Percentiles rank a stretch among this genome's conserved stretches.
These are phyloP conservation scores for Cyanocitta stelleri DNA, from an alignment of 2,113 vertebrate species.

Conservation along the genomic window DNA sequence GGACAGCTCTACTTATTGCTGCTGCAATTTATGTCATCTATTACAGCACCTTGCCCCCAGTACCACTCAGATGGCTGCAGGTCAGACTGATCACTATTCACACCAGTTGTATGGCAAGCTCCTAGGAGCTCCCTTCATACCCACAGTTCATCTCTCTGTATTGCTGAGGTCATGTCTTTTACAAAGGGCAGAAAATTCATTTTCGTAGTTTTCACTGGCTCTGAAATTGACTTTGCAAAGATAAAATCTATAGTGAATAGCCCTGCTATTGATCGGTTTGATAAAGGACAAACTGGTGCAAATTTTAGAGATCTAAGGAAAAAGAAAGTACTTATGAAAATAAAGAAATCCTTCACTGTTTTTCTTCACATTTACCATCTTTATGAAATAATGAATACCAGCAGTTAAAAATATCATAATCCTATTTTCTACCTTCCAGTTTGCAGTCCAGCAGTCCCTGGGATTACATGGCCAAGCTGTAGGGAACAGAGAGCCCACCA, in stretches of 20 bases:
- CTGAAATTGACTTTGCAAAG: background rate
- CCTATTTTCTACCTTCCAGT: background rate
- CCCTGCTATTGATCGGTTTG: background rate
- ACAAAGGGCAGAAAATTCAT: background rate
- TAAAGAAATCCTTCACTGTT: background rate
- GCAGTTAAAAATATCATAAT: background rate
- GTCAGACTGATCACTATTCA: background rate
- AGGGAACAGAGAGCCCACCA: background rate
- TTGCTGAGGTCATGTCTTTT: background rate
- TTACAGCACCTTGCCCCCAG: background rate
- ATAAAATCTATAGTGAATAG: background rate
- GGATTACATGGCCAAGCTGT: accelerated
- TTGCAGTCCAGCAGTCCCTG: background rate
- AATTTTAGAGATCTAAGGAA: background rate
- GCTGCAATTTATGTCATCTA: background rate
- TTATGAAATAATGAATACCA: background rate
- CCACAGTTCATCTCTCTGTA: background rate
- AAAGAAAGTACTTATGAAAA: background rate
- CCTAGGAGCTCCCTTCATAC: background rate
- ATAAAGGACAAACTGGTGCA: background rate
- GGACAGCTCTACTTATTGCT: background rate
- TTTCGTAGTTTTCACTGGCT: background rate
- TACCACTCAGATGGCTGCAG: background rate
- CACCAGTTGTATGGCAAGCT: background rate
- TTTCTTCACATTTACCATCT: background rate